Conservation (phyloP, 2,888 invertebrate genomes). For the Alloscopus bannaensis region DNA sequence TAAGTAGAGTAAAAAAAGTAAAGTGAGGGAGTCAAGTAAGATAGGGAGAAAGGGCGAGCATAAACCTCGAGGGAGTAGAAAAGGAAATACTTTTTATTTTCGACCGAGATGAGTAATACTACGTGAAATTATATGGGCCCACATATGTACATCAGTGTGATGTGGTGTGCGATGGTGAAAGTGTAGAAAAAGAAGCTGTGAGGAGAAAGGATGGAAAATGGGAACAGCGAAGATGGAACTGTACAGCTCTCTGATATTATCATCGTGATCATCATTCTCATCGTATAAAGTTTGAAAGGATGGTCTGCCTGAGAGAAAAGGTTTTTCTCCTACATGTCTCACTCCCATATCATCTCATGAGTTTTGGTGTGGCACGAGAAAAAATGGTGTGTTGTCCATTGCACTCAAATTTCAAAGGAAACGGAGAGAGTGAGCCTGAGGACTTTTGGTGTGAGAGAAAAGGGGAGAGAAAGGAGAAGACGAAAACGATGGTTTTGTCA, state of each 20-base stretch:
- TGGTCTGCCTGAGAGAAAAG: conserved; percentile 1
- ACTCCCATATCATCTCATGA: no score
- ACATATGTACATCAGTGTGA: conserved; percentile 9
- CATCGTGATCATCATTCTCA: no score
- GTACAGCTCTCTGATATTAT: conserved; percentile 50
- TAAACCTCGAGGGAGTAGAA: conserved; percentile 65
- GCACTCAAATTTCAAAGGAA: conserved; percentile 24
- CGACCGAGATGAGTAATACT: no score
- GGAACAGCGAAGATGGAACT: conserved; percentile 37
- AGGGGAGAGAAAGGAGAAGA: conserved; percentile 25
- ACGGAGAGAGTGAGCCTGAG: conserved; percentile 29
- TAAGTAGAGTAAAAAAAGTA: conserved; percentile 51
- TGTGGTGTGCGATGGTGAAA: conserved; percentile 56
- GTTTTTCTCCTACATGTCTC: not conserved
- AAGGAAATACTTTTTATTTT: conserved; percentile 50
- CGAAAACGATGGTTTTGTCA: no score
- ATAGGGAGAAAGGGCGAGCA: conserved; percentile 55
- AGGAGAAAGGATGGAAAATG: conserved; percentile 12
- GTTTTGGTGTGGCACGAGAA: no score
- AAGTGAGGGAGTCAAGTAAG: conserved; percentile 64
- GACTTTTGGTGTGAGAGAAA: no score
- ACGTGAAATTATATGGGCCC: no score
- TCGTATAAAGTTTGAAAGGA: conserved; percentile 29
- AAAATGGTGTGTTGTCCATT: conserved; percentile 26
- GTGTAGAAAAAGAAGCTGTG: conserved; percentile 29